phyloP scores from a whole-genome alignment of 2,797 vertebrate genomes.

The Garrulus glandarius region DNA sequence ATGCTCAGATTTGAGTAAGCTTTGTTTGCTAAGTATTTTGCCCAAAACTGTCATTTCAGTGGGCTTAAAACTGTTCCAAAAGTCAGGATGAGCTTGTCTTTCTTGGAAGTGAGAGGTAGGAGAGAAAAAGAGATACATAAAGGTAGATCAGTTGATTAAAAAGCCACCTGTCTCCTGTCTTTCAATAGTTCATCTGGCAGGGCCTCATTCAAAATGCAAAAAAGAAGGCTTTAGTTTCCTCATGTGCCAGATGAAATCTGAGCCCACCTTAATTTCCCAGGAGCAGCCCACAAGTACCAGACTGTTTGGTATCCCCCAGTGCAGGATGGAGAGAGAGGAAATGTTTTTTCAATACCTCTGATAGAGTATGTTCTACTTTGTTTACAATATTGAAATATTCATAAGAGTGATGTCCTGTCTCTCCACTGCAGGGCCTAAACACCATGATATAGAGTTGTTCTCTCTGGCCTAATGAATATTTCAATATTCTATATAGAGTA shows the following conservation, averaged over 20 bases:
- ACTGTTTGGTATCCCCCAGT: neutral
- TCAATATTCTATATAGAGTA: constrained; percentile 21
- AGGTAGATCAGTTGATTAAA: neutral
- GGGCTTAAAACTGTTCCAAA: neutral
- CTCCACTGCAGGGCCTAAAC: neutral
- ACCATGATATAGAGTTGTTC: neutral
- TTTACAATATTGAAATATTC: constrained; percentile 49
- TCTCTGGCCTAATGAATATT: constrained; percentile 54
- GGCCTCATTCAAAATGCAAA: neutral
- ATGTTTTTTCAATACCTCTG: neutral
- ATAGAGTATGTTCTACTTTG: neutral
- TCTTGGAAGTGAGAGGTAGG: neutral
- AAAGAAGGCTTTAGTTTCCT: neutral
- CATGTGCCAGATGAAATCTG: neutral
- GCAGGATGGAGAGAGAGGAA: neutral
- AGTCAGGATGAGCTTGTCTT: neutral
- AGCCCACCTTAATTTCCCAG: neutral
- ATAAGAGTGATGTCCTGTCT: constrained; percentile 12
- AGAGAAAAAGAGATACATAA: neutral
- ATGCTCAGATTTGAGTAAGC: neutral
- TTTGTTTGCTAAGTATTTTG: neutral
- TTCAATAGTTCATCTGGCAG: neutral
- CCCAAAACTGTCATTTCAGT: neutral
- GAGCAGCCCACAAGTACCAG: neutral
- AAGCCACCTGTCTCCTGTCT: neutral